A percentile compares a stretch with the other conserved stretches of the same genome.
Conservation (phyloP, 1,140 invertebrate genomes). For the Eurosta solidaginis region DNA sequence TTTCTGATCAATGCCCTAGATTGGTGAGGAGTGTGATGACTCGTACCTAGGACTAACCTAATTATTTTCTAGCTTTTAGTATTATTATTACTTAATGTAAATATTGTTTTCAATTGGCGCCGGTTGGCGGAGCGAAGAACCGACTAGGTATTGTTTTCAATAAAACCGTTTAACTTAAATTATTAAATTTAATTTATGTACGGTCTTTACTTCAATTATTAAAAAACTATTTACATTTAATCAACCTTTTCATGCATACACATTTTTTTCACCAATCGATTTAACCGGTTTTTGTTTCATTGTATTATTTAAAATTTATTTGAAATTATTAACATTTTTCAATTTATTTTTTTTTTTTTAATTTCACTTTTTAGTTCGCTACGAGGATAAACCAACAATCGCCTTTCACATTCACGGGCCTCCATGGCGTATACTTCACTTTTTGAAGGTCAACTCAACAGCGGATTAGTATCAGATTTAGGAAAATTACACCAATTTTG, state of each 20-base stretch:
- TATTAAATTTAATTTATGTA: no score
- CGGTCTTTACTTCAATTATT: no score
- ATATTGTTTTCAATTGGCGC: no score
- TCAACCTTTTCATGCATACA: not conserved
- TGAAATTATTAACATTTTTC: not conserved
- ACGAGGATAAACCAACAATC: not conserved
- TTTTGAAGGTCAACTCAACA: not conserved
- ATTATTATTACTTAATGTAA: no score
- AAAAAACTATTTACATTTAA: not conserved
- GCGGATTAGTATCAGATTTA: not conserved
- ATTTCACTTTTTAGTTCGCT: not conserved
- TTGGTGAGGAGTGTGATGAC: no score
- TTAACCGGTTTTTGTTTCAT: not conserved
- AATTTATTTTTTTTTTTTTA: not conserved
- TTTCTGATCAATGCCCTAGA: no score
- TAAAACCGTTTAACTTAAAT: no score
- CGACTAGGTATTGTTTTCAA: no score
- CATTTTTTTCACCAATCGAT: no score
- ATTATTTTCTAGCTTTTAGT: no score
- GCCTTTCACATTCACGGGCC: not conserved
- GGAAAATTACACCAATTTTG: not conserved
- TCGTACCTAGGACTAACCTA: no score
- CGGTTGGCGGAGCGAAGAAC: no score
- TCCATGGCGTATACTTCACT: not conserved
- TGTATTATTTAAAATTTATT: not conserved